These are phyloP conservation scores for Drosophila kurseongensis DNA, from an alignment of 1,140 invertebrate genomes.

Conservation along the genomic window DNA sequence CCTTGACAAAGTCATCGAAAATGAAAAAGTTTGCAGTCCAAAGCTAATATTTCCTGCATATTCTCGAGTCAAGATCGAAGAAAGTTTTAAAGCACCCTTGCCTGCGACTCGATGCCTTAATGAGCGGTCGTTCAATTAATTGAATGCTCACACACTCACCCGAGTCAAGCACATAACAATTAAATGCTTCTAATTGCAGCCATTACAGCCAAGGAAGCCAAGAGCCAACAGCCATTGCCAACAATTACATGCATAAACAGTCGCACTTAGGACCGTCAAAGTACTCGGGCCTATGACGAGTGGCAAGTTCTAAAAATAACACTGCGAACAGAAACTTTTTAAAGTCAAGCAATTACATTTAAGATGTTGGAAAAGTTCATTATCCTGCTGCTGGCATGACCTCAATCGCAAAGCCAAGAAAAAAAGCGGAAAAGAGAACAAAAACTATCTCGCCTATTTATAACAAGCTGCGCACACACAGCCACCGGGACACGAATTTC, in stretches of 20 bases:
- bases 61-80: background rate
- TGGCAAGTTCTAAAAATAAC: constrained; percentile 35
- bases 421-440: constrained; percentile 56
- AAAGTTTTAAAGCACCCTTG: background rate
- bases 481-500: constrained; percentile 29
- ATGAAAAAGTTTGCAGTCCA: background rate
- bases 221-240: constrained; percentile 23
- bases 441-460: constrained; percentile 77
- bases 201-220: constrained; percentile 24
- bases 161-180: constrained; percentile 31
- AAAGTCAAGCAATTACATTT: constrained; percentile 62
- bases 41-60: constrained; percentile 7
- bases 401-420: constrained; percentile 61
- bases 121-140: constrained; percentile 40
- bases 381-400: constrained; percentile 73
- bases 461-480: constrained; percentile 42
- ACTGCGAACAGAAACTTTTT: constrained; percentile 41
- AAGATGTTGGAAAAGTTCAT: constrained; percentile 70
- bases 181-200: constrained; percentile 41
- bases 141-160: constrained; percentile 22
- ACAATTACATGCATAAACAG: constrained; percentile 46
- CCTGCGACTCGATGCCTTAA: background rate
- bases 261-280: background rate
- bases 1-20: background rate
- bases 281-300: constrained; percentile 12